Conservation (phyloP, 1,140 invertebrate genomes). For the Dreissena polymorpha region DNA sequence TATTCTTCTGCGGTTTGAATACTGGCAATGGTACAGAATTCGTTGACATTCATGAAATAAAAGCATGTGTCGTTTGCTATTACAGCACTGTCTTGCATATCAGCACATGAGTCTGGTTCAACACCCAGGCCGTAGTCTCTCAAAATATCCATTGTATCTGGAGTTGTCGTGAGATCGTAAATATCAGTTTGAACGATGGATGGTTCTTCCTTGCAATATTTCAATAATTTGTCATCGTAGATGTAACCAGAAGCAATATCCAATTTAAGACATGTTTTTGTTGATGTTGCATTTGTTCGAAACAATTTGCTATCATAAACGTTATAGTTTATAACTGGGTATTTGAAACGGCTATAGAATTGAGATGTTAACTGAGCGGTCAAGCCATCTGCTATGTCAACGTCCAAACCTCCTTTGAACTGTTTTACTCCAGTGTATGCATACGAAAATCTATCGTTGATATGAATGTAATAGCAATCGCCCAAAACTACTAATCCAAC, state of each 20-base stretch:
- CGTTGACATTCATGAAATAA: conserved; percentile 10
- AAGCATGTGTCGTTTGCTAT: background rate
- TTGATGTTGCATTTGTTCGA: background rate
- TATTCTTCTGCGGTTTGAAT: background rate
- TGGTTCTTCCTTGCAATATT: background rate
- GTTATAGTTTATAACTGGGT: background rate
- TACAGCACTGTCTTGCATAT: background rate
- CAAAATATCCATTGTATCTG: background rate
- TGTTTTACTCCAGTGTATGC: no score
- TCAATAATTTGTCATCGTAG: background rate
- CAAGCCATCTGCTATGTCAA: background rate
- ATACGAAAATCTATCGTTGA: no score
- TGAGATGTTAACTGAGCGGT: conserved; percentile 1
- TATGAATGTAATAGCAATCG: no score
- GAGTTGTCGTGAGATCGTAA: background rate
- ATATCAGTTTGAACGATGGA: background rate
- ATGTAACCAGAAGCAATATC: background rate
- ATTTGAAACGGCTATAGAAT: background rate
- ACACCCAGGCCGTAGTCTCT: background rate
- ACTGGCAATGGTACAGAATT: conserved; percentile 1
- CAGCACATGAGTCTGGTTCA: background rate
- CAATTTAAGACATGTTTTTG: background rate
- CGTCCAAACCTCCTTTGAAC: background rate
- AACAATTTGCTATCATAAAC: background rate
- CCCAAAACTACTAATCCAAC: no score